Evolutionary conservation across 1,140 invertebrate species (phyloP), one percentile per base, ranked within the genome.

Genomic region (Pogonomyrmex barbatus): DNA sequence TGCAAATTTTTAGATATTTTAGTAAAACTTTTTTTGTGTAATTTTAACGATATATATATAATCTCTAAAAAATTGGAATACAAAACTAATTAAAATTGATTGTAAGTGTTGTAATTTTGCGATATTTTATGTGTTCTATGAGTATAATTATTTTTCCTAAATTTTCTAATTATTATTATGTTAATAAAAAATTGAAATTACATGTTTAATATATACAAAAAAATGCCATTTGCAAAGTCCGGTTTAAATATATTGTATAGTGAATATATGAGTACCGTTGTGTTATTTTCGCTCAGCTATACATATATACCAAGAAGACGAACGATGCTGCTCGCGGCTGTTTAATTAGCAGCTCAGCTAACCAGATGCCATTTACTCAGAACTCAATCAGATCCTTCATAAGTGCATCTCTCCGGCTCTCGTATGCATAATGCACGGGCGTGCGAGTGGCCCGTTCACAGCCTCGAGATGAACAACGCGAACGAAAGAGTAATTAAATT

Each of bases 381-480:
- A 95, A 95, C 94, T 95, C 94, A 95, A 95, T 95, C 94, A 95
- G 94, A 95, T 95, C 94, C 92, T 94, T 94, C 94, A 95, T 94
- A 95, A 94, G 93, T 90, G 91, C 88, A 89, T 91, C 91, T 91
- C 91, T 87, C 75, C 71, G 85, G 84, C 68, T 85, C 90, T 92
- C 91, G 94, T 94, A 94, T 94, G 94, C 94, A 94, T 94, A 94
- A 94, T 94, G 93, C 90, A 90, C 91, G 89, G 91, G 70, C 87
- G 79, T 81, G 70, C 71, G 86, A 70, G 63, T 60, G 24, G 76
- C 45, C 63, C 81, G 83, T 85, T 85, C 87, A 76, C 39, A 63
- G 58, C 36, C 54, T 54, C 84, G 63, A 78, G 87, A 81, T 33
- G 87, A 88, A 65, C 82, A 86, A 85, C 83, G 82, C 63, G 83